phyloP scores from a whole-genome alignment of 2,888 invertebrate genomes.

The Poecilobothrus nobilitatus region DNA sequence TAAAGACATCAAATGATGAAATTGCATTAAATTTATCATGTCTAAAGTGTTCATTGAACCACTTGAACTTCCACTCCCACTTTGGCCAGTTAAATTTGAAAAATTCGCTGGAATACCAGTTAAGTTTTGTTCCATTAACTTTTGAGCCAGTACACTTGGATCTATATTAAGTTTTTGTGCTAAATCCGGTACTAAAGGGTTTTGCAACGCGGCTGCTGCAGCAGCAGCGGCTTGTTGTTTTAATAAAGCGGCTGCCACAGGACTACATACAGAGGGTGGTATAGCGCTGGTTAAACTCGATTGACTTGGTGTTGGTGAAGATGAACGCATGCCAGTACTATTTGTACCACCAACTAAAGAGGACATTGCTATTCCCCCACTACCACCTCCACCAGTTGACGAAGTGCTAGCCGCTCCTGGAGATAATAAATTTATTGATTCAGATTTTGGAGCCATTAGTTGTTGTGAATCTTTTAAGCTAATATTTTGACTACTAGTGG shows the following conservation, averaged over 20 bases:
- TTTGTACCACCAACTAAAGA: conserved; percentile 8
- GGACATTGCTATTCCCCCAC: conserved; percentile 10
- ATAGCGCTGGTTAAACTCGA: conserved; percentile 33
- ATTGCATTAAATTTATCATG: conserved; percentile 74
- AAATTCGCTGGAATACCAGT: conserved; percentile 27
- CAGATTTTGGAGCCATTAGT: conserved; percentile 13
- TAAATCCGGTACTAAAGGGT: conserved; percentile 21
- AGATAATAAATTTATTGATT: background rate
- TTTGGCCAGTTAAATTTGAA: conserved; percentile 28
- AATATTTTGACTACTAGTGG: background rate
- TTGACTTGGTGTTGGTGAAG: conserved; percentile 26
- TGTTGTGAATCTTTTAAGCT: background rate
- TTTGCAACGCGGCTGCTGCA: conserved; percentile 26
- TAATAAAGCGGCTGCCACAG: conserved; percentile 34
- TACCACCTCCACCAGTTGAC: background rate
- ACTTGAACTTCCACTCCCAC: conserved; percentile 43
- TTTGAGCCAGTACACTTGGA: conserved; percentile 29
- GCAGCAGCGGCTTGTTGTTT: conserved; percentile 20
- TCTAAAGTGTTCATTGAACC: conserved; percentile 74
- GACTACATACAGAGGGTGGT: conserved; percentile 38
- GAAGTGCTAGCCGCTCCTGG: background rate
- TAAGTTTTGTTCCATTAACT: conserved; percentile 30
- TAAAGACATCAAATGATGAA: conserved; percentile 84
- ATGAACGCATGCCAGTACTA: conserved; percentile 26
- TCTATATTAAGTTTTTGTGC: conserved; percentile 28